Percentiles rank a stretch among this genome's conserved stretches.
These are phyloP conservation scores for Odontamblyopus lacepedii DNA, from an alignment of 2,797 vertebrate species.

Conservation along the genomic window DNA sequence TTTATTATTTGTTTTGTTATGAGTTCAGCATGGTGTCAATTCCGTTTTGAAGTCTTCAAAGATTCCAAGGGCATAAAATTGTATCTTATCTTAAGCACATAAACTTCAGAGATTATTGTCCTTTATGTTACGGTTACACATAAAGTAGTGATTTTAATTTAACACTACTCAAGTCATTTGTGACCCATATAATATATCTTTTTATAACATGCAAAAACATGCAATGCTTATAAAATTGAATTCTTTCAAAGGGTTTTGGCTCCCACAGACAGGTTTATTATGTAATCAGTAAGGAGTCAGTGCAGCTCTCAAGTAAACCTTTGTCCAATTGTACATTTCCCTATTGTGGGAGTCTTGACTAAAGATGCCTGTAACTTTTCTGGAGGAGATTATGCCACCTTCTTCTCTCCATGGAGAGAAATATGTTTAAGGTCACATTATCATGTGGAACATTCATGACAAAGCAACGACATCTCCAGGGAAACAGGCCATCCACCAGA, in stretches of 20 bases:
- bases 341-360: background rate
- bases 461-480: no score
- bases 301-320: background rate
- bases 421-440: no score
- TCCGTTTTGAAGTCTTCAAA: background rate
- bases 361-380: background rate
- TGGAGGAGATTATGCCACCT: no score
- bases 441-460: no score
- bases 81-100: slow-evolving; percentile 28
- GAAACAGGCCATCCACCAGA: no score
- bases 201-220: background rate
- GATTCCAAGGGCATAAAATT: background rate
- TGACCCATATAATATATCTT: background rate
- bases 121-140: no score
- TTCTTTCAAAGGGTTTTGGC: background rate
- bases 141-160: background rate
- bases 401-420: no score
- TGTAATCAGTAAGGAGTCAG: no score
- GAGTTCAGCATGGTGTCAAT: background rate
- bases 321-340: background rate
- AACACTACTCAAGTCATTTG: background rate
- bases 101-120: no score
- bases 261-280: background rate
- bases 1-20: no score
- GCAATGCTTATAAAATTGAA: background rate